Base-by-base conservation (phyloP, 2,113 vertebrate genomes). In the Zosterops borbonicus region DNA sequence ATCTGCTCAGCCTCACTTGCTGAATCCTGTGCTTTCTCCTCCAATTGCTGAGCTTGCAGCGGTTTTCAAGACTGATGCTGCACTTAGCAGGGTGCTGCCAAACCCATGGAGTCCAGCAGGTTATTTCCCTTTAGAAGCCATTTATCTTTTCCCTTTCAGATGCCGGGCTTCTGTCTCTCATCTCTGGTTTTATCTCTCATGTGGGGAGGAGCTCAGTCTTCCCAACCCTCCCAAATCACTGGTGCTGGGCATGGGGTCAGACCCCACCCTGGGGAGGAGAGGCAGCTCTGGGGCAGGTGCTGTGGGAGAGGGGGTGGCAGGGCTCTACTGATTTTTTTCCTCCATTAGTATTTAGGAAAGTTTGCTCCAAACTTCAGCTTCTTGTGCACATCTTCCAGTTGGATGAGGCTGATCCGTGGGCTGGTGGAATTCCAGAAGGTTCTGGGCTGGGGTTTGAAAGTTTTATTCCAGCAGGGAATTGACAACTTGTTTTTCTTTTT, bases 21-120 rank as follows among this genome's bases (percentile, higher is more conserved):
- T 0, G 0, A 49, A 58, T 12, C 37, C 52, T 1, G 0, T 7
- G 56, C 73, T 69, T 82, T 49, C 46, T 42, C 79, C 75, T 62
- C 33, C 0, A 1, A 6, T 2, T 73, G 71, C 90, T 90, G 95
- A 94, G 83, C 85, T 92, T 68, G 87, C 87, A 64, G 69, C 3
- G 3, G 17, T 89, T 89, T 87, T 83, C 44, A 60, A 83, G 87
- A 75, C 47, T 60, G 93, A 87, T 82, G 71, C 81, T 49, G 89
- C 58, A 49, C 89, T 92, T 92, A 75, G 83, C 31, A 9, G 94
- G 94, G 86, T 92, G 86, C 94, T 94, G 92, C 92, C 94, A 92
- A 94, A 39, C 83, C 87, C 65, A 22, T 55, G 9, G 73, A 84
- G 87, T 87, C 92, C 82, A 52, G 92, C 62, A 53, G 87, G 84